These are phyloP conservation scores for Mormyrops boulengeri DNA, from an alignment of 2,797 vertebrate genomes.

Conservation along the genomic window DNA sequence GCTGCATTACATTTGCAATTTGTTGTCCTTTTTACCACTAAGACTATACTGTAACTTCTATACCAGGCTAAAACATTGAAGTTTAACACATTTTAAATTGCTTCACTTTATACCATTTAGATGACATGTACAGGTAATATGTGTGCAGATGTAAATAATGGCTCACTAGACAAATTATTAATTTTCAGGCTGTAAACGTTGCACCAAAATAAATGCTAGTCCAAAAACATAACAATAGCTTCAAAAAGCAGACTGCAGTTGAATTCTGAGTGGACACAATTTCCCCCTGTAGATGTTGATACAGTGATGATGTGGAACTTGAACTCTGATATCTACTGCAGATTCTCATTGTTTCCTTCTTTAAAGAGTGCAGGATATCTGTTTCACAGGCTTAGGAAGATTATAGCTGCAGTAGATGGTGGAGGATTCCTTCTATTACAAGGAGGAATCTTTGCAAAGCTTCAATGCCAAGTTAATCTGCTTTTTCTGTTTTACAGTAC, in stretches of 20 bases:
- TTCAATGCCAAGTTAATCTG: background rate
- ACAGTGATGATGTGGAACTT: background rate
- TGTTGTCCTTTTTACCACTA: background rate
- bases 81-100: background rate
- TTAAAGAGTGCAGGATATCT: constrained; percentile 94
- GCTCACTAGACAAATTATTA: background rate
- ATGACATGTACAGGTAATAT: background rate
- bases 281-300: background rate
- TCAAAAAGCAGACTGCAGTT: background rate
- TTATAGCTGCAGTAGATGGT: constrained; percentile 89
- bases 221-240: background rate
- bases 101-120: background rate
- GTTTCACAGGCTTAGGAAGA: constrained; percentile 96
- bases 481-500: background rate
- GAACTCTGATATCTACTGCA: background rate
- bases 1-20: background rate
- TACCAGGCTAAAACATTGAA: background rate
- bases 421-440: constrained; percentile 94
- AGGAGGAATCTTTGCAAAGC: constrained; percentile 53
- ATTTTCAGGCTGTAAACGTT: background rate
- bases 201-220: background rate
- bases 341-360: background rate
- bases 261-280: background rate
- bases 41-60: background rate
- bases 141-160: background rate